Evolutionary conservation across 2,797 vertebrate genomes (phyloP).

Genomic region (Galagoides demidoff): DNA sequence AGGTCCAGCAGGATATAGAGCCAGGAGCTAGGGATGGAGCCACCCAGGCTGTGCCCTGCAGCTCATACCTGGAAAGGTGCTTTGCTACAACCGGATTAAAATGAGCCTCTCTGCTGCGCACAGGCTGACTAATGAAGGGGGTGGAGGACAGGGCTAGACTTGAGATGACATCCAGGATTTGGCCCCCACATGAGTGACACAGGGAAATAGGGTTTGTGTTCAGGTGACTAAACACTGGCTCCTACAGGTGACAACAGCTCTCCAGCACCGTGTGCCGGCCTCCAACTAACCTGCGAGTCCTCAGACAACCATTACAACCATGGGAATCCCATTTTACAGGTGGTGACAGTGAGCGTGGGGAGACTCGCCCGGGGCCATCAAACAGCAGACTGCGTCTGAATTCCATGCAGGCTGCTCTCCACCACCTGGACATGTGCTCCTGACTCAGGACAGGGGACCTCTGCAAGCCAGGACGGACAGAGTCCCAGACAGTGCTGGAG

Average conservation of each 20-base stretch:
- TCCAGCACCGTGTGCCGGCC: rapidly evolving
- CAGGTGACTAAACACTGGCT: not conserved
- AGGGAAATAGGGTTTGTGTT: not conserved
- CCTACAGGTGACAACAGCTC: not conserved
- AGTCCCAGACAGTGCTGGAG: not conserved
- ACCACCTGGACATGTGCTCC: rapidly evolving
- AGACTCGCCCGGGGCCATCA: not conserved
- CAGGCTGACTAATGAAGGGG: too few relatives aligned
- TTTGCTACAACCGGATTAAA: not conserved
- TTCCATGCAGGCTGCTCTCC: rapidly evolving
- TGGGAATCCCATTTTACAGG: not conserved
- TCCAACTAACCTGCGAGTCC: not conserved
- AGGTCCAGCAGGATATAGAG: conserved; percentile 68
- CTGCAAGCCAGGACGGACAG: rapidly evolving
- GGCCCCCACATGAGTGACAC: rapidly evolving
- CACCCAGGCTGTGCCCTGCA: not conserved
- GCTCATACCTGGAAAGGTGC: rapidly evolving
- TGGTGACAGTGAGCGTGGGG: not conserved
- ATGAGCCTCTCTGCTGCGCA: not conserved
- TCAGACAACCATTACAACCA: rapidly evolving
- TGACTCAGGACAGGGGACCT: not conserved
- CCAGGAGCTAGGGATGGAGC: not conserved
- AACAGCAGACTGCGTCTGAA: not conserved
- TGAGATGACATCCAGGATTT: not conserved
- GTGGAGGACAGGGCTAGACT: rapidly evolving